These are phyloP conservation scores for Lepidurus apus DNA, from an alignment of 1,140 invertebrate species.

Conservation along the genomic window DNA sequence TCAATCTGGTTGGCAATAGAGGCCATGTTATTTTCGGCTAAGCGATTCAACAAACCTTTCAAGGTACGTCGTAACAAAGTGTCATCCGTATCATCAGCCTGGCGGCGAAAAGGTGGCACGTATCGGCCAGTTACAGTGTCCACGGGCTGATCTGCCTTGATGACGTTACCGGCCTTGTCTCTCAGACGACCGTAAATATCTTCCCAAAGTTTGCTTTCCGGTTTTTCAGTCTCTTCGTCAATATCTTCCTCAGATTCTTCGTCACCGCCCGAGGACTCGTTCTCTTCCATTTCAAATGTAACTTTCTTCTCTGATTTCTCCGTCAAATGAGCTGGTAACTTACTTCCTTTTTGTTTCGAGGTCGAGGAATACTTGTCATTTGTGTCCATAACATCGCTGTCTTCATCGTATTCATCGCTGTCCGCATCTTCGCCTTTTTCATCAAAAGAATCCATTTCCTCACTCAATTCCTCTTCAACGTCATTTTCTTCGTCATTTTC, in stretches of 20 bases:
- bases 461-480: constrained; percentile 29
- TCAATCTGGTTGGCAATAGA: constrained; percentile 68
- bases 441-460: constrained; percentile 37
- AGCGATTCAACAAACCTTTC: constrained; percentile 81
- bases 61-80: constrained; percentile 65
- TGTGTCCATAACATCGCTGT: constrained; percentile 32
- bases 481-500: constrained; percentile 35
- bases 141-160: constrained; percentile 24
- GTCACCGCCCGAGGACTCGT: background rate
- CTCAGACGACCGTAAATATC: constrained; percentile 89
- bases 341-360: constrained; percentile 36
- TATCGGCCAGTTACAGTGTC: constrained; percentile 56
- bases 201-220: constrained; percentile 58
- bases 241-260: background rate
- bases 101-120: constrained; percentile 68
- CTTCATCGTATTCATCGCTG: constrained; percentile 36
- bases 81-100: constrained; percentile 47
- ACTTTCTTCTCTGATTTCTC: constrained; percentile 22
- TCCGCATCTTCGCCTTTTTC: constrained; percentile 37
- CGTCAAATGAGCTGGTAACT: constrained; percentile 33
- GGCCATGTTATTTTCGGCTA: constrained; percentile 82
- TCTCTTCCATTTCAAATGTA: background rate
- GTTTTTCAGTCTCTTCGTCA: background rate
- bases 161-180: constrained; percentile 69
- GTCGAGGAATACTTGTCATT: constrained; percentile 34